Evolutionary conservation across 1,140 invertebrate genomes (phyloP).

Genomic region (Homarus americanus): DNA sequence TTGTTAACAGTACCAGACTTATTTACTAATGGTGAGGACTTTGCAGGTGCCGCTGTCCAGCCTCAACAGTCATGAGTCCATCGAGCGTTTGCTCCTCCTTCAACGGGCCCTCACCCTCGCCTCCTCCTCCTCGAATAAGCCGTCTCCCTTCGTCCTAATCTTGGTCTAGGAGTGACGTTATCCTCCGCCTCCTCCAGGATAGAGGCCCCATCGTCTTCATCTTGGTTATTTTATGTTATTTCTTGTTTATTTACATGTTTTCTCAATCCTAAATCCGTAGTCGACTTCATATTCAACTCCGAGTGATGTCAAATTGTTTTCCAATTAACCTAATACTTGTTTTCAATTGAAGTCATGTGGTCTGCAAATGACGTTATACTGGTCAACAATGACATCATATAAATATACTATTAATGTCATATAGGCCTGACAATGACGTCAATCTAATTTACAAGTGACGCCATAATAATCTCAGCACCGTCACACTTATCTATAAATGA

Average conservation of each 20-base stretch:
- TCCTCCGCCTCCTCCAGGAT: not conserved
- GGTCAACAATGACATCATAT: not conserved
- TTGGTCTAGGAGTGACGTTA: not conserved
- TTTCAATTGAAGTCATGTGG: not conserved
- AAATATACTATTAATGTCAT: no score
- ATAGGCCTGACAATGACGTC: not conserved
- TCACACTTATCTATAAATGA: not conserved
- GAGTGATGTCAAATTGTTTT: not conserved
- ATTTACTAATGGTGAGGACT: not conserved
- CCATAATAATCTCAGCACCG: not conserved
- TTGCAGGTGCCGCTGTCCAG: not conserved
- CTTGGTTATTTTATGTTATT: not conserved
- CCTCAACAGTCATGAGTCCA: not conserved
- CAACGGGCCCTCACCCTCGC: not conserved
- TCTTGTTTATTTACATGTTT: no score
- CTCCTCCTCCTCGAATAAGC: not conserved
- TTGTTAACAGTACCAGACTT: not conserved
- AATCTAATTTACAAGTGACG: not conserved
- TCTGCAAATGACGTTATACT: not conserved
- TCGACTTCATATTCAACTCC: not conserved
- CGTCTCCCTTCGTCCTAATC: not conserved
- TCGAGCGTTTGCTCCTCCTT: not conserved
- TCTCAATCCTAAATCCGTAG: not conserved
- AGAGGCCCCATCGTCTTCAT: not conserved
- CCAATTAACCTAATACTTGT: not conserved